These are phyloP conservation scores for Trissolcus basalis DNA, from an alignment of 1,140 invertebrate species.

Conservation along the genomic window DNA sequence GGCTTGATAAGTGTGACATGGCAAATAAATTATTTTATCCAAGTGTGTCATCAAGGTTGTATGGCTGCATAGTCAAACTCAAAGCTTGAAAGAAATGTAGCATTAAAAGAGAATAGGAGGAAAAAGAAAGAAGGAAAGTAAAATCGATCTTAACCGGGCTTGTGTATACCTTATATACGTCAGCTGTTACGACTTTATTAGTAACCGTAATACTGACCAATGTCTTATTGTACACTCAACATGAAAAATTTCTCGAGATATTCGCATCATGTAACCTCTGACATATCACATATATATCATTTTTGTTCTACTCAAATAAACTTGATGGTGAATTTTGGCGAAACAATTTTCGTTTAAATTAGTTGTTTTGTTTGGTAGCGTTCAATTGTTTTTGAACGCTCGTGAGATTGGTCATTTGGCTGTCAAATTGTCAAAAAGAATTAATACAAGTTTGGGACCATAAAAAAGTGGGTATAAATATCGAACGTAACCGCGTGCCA, in stretches of 20 bases:
- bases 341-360: not conserved
- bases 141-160: conserved; percentile 42
- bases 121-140: conserved; percentile 12
- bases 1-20: conserved; percentile 44
- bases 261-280: no score
- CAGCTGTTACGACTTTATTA: conserved; percentile 56
- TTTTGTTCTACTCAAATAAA: no score
- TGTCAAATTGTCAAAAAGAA: conserved; percentile 68
- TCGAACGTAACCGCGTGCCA: conserved; percentile 59
- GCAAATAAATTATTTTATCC: conserved; percentile 49
- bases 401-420: conserved; percentile 48
- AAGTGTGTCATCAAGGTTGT: conserved; percentile 52
- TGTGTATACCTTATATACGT: conserved; percentile 37
- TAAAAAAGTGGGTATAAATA: conserved; percentile 69
- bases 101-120: not conserved
- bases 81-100: conserved; percentile 30
- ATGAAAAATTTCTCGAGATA: no score
- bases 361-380: not conserved
- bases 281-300: no score
- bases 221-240: conserved; percentile 31
- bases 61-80: conserved; percentile 23
- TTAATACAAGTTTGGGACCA: conserved; percentile 66
- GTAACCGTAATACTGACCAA: conserved; percentile 44
- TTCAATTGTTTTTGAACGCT: conserved; percentile 37
- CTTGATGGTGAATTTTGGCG: no score